A percentile compares a stretch with the other conserved stretches of the same genome.
Conservation (phyloP, 2,888 invertebrate genomes). For the Chrysolina haemoptera region DNA sequence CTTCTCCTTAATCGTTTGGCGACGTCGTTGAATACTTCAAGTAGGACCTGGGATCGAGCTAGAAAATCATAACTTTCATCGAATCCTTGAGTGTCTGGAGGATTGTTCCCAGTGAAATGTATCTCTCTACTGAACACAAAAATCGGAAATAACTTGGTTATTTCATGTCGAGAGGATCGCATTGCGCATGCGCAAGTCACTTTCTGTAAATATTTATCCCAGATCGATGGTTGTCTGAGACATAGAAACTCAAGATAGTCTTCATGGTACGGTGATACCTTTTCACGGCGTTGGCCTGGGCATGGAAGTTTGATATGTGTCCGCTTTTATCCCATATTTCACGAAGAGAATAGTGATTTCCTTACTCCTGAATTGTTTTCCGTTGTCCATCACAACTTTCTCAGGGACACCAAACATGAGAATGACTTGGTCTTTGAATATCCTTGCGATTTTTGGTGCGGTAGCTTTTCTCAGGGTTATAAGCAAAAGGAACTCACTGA, state of each 20-base stretch:
- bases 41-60: neutral
- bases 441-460: constrained; percentile 12
- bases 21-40: neutral
- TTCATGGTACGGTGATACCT: too few species aligned
- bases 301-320: too few species aligned
- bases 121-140: constrained; percentile 35
- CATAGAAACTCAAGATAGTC: constrained; percentile 17
- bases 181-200: too few species aligned
- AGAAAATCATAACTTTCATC: too few species aligned
- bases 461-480: constrained; percentile 37
- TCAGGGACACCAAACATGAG: constrained; percentile 39
- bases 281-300: too few species aligned
- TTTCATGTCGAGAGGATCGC: constrained; percentile 17
- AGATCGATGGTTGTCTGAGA: constrained; percentile 4
- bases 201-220: constrained; percentile 18
- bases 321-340: too few species aligned
- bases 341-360: too few species aligned
- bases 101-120: neutral
- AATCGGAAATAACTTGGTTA: constrained; percentile 16
- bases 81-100: neutral
- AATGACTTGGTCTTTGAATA: constrained; percentile 42
- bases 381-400: constrained; percentile 40
- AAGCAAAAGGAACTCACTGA: constrained; percentile 31
- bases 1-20: neutral
- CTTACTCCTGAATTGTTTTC: constrained; percentile 7